These are phyloP conservation scores for Anabas testudineus DNA, from an alignment of 2,797 vertebrate genomes.

Conservation along the genomic window DNA sequence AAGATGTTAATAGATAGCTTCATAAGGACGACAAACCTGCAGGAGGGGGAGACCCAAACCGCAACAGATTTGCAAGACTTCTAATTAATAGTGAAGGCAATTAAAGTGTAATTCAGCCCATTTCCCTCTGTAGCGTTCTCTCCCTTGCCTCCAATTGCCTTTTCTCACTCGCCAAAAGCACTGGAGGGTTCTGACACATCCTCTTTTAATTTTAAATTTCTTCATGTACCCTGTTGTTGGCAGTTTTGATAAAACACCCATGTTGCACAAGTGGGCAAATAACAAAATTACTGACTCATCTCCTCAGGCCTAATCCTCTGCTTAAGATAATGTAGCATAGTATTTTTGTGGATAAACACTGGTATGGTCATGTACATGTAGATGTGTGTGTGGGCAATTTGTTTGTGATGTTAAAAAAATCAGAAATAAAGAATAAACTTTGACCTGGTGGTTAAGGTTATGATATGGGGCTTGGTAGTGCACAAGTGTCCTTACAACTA, in stretches of 20 bases:
- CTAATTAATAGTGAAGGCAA: slow-evolving; percentile 79
- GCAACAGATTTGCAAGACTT: slow-evolving; percentile 76
- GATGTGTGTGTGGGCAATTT: neutral
- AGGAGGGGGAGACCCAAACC: slow-evolving; percentile 51
- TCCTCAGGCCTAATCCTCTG: slow-evolving; percentile 37
- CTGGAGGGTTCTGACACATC: slow-evolving; percentile 44
- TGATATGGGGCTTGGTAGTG: neutral
- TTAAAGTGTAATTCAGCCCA: slow-evolving; percentile 73
- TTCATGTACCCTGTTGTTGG: slow-evolving; percentile 26
- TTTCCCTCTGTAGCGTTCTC: slow-evolving; percentile 43
- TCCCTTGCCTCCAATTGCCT: slow-evolving; percentile 39
- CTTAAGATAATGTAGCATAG: slow-evolving; percentile 11
- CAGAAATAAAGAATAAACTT: too few species aligned
- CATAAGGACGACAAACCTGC: slow-evolving; percentile 67
- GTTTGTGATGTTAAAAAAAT: too few species aligned
- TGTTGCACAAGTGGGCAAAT: slow-evolving; percentile 37
- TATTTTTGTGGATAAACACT: neutral
- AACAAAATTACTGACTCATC: slow-evolving; percentile 46
- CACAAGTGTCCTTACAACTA: neutral
- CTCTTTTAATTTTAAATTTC: slow-evolving; percentile 31
- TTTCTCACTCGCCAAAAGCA: slow-evolving; percentile 49
- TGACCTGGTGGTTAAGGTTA: neutral
- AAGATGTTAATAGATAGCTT: slow-evolving; percentile 80
- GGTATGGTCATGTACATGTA: slow-evolving; percentile 8
- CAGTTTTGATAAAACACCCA: slow-evolving; percentile 48